Conservation (phyloP, 1,140 invertebrate species). For the Brachionus plicatilis region DNA sequence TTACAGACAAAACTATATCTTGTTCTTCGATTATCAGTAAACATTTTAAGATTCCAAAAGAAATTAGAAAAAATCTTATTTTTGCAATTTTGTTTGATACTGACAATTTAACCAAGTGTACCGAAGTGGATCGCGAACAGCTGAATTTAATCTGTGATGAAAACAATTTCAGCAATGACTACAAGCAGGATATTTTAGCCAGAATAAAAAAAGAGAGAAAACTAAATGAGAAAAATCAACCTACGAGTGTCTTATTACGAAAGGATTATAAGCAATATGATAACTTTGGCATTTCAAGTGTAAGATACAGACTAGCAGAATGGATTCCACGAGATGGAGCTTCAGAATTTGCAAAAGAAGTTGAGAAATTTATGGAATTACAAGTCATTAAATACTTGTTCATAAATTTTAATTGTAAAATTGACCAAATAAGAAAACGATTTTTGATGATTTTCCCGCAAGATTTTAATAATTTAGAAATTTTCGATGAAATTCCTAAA, state of each 20-base stretch:
- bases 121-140: neutral
- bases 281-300: constrained; percentile 2
- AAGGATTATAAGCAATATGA: neutral
- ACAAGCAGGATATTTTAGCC: neutral
- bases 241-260: neutral
- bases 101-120: neutral
- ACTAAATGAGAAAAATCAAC: neutral
- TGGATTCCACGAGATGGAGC: neutral
- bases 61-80: neutral
- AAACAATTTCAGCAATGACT: neutral
- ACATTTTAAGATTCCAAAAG: neutral
- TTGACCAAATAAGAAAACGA: neutral
- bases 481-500: neutral
- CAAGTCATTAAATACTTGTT: neutral
- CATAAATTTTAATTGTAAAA: constrained; percentile 24
- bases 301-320: neutral
- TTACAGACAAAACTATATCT: neutral
- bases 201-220: neutral
- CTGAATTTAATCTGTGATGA: neutral
- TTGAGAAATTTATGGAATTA: neutral
- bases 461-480: neutral
- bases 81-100: constrained; percentile 9
- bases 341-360: neutral
- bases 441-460: constrained; percentile 7
- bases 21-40: neutral